Base-by-base conservation (phyloP, 2,888 invertebrate genomes). In the Girardia tigrina region DNA sequence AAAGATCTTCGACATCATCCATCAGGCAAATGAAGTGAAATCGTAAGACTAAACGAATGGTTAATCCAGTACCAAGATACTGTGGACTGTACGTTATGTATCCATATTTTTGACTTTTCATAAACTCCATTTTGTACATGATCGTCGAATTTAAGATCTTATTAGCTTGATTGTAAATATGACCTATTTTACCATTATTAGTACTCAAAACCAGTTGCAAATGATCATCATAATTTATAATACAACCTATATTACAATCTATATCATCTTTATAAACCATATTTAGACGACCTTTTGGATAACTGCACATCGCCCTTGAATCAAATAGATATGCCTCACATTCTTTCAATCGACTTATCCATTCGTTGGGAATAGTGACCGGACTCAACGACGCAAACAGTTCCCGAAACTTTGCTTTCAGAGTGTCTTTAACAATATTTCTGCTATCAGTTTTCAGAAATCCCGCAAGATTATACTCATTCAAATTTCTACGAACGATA, bases 41-140 rank as follows among this genome's bases (percentile, higher is more conserved):
- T 23, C 36, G 29, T 16, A 73, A 23, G n/a, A 73, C 1, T 8
- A 73, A 28, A 4, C 36, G 29, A 27, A 73, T 36, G 2, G 27
- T 27, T 6, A 73, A 73, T 20, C 73, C 73, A 28, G 29, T 73
- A n/a, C 73, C 73, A 73, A 73, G 4, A 29, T 70, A 26, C 42
- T 73, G 28, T 4, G 73, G 73, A 36, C 26, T 29, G 42, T 29
- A 28, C 1, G 73, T 73, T 6, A 73, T 26, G 20, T 28, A 73
- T 14, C 73, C 73, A 26, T 28, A 73, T 16, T 73, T 29, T 16
- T 28, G 73, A 56, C 42, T 2, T 26, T 26, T 29, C 26, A 29
- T 29, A 28, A 73, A 29, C 27, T 71, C 28, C 4, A 71, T n/a
- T 28, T 27, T 28, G 27, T 27, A n/a, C 20, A 71, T n/a, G 6